These are phyloP conservation scores for Opisthograptis luteolata DNA, from an alignment of 2,888 invertebrate genomes.

Conservation along the genomic window DNA sequence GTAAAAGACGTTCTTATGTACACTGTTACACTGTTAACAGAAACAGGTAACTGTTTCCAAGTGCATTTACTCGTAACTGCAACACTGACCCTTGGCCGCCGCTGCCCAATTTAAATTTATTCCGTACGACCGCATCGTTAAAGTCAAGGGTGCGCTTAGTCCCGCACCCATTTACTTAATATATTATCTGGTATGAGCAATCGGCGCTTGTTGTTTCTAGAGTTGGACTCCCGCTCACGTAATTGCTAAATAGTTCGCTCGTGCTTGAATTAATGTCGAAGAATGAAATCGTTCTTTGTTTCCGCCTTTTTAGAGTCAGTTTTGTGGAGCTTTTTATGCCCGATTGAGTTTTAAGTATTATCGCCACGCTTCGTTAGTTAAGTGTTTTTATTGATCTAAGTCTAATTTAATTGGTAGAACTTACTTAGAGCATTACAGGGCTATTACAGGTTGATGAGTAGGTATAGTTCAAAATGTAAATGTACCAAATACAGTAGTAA, in stretches of 20 bases:
- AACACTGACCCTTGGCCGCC: conserved; percentile 20
- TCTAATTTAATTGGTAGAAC: too few species aligned
- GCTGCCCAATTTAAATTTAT: conserved; percentile 72
- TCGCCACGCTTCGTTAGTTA: too few species aligned
- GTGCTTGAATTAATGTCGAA: conserved; percentile 57
- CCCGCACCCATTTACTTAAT: conserved; percentile 71
- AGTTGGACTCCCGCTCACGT: conserved; percentile 53
- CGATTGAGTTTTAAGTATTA: neutral
- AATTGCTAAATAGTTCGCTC: conserved; percentile 63
- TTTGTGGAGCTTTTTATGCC: neutral
- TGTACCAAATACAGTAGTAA: too few species aligned
- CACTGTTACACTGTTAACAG: neutral
- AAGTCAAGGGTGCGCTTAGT: conserved; percentile 70
- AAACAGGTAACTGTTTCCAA: neutral
- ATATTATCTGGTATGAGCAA: conserved; percentile 68
- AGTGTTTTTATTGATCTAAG: too few species aligned
- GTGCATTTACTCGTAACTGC: conserved; percentile 31
- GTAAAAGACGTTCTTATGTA: neutral
- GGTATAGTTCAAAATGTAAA: too few species aligned
- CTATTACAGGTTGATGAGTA: too few species aligned
- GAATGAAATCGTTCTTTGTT: conserved; percentile 40
- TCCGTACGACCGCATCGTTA: conserved; percentile 68
- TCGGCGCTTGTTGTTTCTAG: conserved; percentile 63
- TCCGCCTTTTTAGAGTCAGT: conserved; percentile 2
- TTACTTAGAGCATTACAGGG: too few species aligned